Percentiles rank a stretch among this genome's conserved stretches.
Conservation (phyloP, 2,797 vertebrate genomes). For the Heteromormyrus szaboi region DNA sequence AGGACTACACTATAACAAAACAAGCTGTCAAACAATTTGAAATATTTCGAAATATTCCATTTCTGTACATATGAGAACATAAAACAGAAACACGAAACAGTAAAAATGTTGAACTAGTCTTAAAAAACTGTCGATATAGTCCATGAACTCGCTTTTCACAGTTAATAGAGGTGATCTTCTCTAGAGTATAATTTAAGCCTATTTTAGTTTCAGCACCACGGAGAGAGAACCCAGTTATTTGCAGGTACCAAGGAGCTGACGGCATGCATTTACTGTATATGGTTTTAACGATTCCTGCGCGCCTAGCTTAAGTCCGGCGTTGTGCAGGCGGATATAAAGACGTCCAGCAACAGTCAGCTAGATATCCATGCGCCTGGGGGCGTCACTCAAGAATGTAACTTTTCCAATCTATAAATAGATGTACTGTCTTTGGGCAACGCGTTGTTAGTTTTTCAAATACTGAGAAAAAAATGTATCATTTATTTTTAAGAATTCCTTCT, state of each 20-base stretch:
- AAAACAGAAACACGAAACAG: background rate
- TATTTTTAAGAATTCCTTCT: background rate
- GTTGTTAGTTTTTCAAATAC: background rate
- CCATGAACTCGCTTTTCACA: background rate
- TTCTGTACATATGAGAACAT: background rate
- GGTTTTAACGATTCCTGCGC: background rate
- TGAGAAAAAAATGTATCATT: background rate
- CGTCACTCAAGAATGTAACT: background rate
- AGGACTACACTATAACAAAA: background rate
- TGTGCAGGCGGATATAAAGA: background rate
- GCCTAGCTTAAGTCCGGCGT: background rate
- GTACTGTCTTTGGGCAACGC: background rate
- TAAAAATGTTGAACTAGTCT: background rate
- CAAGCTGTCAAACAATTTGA: background rate
- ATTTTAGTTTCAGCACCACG: constrained; percentile 17
- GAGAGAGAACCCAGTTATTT: background rate
- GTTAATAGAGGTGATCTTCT: background rate
- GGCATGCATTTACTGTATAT: background rate
- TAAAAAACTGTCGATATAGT: background rate
- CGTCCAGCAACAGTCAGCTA: background rate
- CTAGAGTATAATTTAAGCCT: background rate
- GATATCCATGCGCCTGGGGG: background rate
- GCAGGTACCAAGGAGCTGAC: background rate
- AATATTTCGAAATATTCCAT: background rate
- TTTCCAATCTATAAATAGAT: background rate